Percentiles rank a stretch among this genome's conserved stretches.
Conservation (phyloP, 1,140 invertebrate genomes). For the Meloidogyne hapla region DNA sequence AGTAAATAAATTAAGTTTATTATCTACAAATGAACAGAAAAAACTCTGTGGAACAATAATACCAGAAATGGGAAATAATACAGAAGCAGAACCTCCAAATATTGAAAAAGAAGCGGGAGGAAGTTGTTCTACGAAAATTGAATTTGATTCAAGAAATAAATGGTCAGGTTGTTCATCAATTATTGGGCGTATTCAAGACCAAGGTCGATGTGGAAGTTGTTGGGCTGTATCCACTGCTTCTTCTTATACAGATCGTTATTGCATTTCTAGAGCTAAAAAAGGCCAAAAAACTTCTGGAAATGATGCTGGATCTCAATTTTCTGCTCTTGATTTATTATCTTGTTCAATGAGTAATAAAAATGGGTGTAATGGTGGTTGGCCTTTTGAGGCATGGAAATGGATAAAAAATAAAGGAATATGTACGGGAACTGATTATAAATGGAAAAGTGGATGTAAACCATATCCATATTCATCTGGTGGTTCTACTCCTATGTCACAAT, state of each 20-base stretch:
- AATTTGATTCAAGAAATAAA: constrained; percentile 9
- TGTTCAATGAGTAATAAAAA: constrained; percentile 1
- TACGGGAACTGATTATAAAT: constrained; percentile 8
- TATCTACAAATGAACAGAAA: too few species aligned
- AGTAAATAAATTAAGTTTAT: too few species aligned
- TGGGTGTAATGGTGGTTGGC: constrained; percentile 22
- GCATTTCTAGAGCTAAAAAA: constrained; percentile 8
- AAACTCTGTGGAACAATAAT: too few species aligned
- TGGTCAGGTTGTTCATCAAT: constrained; percentile 17
- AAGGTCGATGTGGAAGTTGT: constrained; percentile 10
- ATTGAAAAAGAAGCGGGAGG: too few species aligned
- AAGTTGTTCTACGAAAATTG: constrained; percentile 1
- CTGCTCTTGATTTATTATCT: constrained; percentile 6
- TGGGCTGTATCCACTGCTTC: constrained; percentile 26
- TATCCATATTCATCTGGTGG: constrained; percentile 14
- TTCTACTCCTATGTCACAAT: too few species aligned
- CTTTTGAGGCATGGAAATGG: constrained; percentile 21
- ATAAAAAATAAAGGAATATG: constrained; percentile 13
- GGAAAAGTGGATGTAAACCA: constrained; percentile 17
- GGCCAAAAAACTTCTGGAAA: constrained; percentile 64
- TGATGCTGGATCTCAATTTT: neutral
- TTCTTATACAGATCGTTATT: constrained; percentile 16
- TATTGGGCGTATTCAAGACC: constrained; percentile 16
- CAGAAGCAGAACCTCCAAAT: too few species aligned
- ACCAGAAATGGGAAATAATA: too few species aligned